Conservation (phyloP, 2,797 vertebrate genomes). For the Gallirallus australis region DNA sequence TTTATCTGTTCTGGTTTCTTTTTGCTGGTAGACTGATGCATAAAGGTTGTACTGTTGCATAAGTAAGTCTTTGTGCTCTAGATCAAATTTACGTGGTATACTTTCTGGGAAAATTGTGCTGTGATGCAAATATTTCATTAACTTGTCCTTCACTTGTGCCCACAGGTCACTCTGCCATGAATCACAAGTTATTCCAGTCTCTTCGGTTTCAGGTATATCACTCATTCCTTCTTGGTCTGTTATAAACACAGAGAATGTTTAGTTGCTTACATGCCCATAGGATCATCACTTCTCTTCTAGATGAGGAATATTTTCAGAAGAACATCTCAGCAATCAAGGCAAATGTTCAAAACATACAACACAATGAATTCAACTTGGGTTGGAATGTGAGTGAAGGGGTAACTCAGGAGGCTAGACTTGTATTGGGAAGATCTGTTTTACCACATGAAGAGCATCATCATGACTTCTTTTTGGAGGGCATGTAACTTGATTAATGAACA, state of each 20-base stretch:
- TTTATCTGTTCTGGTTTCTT: conserved; percentile 21
- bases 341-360: neutral
- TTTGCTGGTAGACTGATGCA: conserved; percentile 77
- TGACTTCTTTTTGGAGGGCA: neutral
- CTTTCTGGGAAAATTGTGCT: conserved; percentile 83
- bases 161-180: conserved; percentile 88
- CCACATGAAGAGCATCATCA: neutral
- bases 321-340: neutral
- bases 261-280: neutral
- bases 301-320: neutral
- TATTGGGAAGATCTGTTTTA: neutral
- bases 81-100: conserved; percentile 83
- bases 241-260: conserved; percentile 36
- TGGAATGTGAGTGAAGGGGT: neutral
- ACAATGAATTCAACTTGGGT: neutral
- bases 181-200: conserved; percentile 23
- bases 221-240: conserved; percentile 10
- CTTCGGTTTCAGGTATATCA: neutral
- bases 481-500: neutral
- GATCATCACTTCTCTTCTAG: neutral
- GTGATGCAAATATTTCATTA: conserved; percentile 80
- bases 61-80: conserved; percentile 78
- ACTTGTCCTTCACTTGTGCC: conserved; percentile 74
- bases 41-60: conserved; percentile 85
- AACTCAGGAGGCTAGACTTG: neutral